Conservation (phyloP, 2,888 invertebrate species). For the Coelogynopora nodosa region DNA sequence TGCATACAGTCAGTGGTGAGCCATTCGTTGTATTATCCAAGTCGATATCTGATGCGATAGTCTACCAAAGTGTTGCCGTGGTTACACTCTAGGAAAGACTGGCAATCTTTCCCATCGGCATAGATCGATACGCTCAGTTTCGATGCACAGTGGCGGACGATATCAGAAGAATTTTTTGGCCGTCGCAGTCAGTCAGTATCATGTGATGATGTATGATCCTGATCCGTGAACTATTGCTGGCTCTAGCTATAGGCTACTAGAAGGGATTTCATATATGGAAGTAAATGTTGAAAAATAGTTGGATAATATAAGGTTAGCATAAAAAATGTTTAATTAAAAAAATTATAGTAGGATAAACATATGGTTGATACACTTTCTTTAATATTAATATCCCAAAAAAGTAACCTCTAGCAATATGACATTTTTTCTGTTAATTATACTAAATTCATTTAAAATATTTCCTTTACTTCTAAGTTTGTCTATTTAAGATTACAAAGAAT, state of each 20-base stretch:
- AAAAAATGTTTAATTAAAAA: no score
- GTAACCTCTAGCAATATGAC: no score
- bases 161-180: not conserved
- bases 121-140: not conserved
- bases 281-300: not conserved
- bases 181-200: not conserved
- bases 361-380: no score
- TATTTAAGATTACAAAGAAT: not conserved
- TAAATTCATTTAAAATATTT: not conserved
- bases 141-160: not conserved
- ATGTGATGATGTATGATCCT: not conserved
- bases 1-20: not conserved
- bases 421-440: no score
- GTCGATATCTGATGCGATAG: not conserved
- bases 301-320: not conserved
- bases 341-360: no score
- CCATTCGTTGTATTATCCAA: no score
- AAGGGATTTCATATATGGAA: no score
- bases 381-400: no score
- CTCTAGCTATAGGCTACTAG: not conserved
- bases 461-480: not conserved
- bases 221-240: not conserved
- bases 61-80: not conserved
- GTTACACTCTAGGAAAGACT: not conserved
- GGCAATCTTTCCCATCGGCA: not conserved